Base-by-base conservation (phyloP, 2,888 invertebrate genomes). In the Ornithoptera priamus region DNA sequence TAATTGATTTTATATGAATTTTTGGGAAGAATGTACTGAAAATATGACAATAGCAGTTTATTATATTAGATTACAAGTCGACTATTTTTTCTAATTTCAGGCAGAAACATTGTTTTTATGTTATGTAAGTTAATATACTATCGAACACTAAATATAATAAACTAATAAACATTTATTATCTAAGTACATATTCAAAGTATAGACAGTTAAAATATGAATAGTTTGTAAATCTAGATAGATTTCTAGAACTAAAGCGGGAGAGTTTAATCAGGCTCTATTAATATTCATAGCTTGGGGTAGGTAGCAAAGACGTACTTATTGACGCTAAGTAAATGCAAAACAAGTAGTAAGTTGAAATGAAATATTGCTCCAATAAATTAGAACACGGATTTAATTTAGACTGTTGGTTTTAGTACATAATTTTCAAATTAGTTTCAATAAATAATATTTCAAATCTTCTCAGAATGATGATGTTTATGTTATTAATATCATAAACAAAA, bases 261-360 rank as follows among this genome's bases (percentile, higher is more conserved):
- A 70, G 68, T 70, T 65, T 65, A 65, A 65, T 68, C 22, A 39
- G n/a, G 53, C 20, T 20, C 60, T 20, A 67, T 67, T 67, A 70
- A 60, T 67, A 70, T 67, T 63, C 70, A 67, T 60, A 60, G 58
- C 67, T 62, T 42, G 56, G 62, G 24, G 58, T 62, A 62, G 24
- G 58, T 62, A 62, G 30, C 60, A 17, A 50, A 46, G 24, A 62
- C 56, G 36, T 67, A 67, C 18, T 39, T 46, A 58, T 46, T 50
- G 42, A 36, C 30, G 22, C 66, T 63, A 30, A 63, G 63, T 24
- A 58, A 62, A 67, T 63, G 67, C 60, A 63, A 70, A 70, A 67
- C 24, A 70, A 70, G 53, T 67, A 63, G 70, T 60, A 24, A 58
- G 53, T 66, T 62, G n/a, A 17, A 24, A 63, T 64, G n/a, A n/a